Percentiles rank a stretch among this genome's conserved stretches.
Conservation (phyloP, 2,797 vertebrate genomes). For the Poeciliopsis turneri region DNA sequence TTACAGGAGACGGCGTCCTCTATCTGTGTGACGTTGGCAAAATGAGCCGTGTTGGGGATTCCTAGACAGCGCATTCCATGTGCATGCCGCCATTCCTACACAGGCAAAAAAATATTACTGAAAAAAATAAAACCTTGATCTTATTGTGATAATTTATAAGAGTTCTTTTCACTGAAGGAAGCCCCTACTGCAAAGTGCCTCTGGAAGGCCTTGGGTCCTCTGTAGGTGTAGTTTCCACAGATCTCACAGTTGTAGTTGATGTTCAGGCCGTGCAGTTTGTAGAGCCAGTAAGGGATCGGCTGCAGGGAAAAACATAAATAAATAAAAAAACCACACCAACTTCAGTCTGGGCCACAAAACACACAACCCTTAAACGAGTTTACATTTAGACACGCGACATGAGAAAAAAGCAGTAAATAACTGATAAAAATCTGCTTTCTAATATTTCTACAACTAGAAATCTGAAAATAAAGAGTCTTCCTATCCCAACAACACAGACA, state of each 20-base stretch:
- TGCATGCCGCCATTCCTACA: constrained; percentile 97
- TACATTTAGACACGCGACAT: background rate
- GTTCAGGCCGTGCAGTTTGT: constrained; percentile 95
- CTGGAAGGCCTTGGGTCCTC: constrained; percentile 97
- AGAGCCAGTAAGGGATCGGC: constrained; percentile 98
- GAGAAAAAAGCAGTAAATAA: background rate
- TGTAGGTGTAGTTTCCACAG: constrained; percentile 97
- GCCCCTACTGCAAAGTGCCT: constrained; percentile 92
- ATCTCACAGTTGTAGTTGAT: constrained; percentile 99
- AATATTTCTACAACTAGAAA: background rate
- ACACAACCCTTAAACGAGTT: background rate
- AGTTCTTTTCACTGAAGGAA: constrained; percentile 65
- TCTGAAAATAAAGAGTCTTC: background rate
- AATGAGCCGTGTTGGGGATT: constrained; percentile 97
- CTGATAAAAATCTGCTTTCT: background rate
- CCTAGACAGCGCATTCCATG: constrained; percentile 97
- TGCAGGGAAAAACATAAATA: constrained; percentile 56
- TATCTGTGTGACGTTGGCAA: constrained; percentile 98
- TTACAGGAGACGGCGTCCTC: constrained; percentile 96
- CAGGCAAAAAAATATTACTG: background rate
- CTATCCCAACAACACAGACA: too few species aligned
- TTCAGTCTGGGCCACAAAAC: background rate
- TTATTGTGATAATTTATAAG: background rate
- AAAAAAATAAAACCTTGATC: background rate
- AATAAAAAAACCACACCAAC: background rate